Evolutionary conservation across 2,888 invertebrate species (phyloP), one percentile per base, ranked within the genome.

Genomic region (Barypeithes pellucidus): DNA sequence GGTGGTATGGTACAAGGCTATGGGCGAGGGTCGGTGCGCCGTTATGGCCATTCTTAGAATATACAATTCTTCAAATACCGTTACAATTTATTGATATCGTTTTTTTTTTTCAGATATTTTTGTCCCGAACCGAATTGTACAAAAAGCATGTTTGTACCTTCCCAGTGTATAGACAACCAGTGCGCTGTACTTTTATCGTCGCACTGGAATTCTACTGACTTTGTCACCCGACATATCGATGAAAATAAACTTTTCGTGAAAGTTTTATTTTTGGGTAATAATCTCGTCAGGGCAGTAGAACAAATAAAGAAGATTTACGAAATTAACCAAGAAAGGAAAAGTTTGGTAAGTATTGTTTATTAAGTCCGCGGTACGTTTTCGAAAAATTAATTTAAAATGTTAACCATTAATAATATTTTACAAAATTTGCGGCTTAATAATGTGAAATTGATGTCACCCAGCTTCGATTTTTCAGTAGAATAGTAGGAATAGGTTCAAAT

Each of bases 221-320:
- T 91, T 77, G 87, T 92, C 1, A 86, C 87, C 54, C 81, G 88
- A 0, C 91, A 93, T 78, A 91, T 94, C 45, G 83, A 87, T 11
- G 86, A 89, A 67, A 86, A 91, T 63, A 85, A 88, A 36, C 85
- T 93, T 12, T 89, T 88, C 75, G 90, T 93, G 0, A 91, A 90
- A 80, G 90, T 94, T 0, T 86, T 90, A 4, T 94, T 93, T 93
- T 84, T 94, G 12, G 94, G 93, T 0, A 82, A 87, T 0, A 86
- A 90, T 75, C 86, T 94, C 54, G 84, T 84, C 67, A 74, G 82
- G 4, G 86, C 86, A 0, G 81, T 88, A 0, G 81, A 84, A 12
- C 77, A 81, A 9, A 77, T 91, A n/a, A 84, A 83, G 18, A 77
- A 81, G 1, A 79, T 80, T 39, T 86, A 87, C 71, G 65, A 33